A percentile compares a stretch with the other conserved stretches of the same genome.
phyloP scores from a whole-genome alignment of 2,888 invertebrate genomes.

The Lasioglossum calceatum region DNA sequence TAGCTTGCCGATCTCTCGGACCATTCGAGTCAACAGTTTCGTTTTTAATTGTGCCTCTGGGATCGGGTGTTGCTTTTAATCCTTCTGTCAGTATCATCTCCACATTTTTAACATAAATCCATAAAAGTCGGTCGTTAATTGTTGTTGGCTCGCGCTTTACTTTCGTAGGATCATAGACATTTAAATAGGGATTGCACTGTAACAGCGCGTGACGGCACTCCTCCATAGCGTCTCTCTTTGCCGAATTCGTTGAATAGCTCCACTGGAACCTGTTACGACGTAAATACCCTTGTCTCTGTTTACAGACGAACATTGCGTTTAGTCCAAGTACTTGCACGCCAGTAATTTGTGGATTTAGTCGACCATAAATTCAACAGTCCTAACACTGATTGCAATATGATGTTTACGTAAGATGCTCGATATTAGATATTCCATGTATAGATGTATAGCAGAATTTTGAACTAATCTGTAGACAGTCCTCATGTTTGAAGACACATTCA shows the following conservation, averaged over 20 bases:
- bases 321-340: constrained; percentile 45
- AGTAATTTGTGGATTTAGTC: constrained; percentile 58
- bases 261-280: not conserved
- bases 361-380: constrained; percentile 58
- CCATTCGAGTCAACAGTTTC: not conserved
- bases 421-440: constrained; percentile 27
- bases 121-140: not conserved
- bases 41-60: not conserved
- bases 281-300: constrained; percentile 31
- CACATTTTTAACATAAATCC: not conserved
- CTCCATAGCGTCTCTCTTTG: not conserved
- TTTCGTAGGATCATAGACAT: not conserved
- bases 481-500: not conserved
- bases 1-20: not conserved
- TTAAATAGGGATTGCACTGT: not conserved
- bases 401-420: constrained; percentile 54
- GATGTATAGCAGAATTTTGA: constrained; percentile 28
- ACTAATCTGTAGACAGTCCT: constrained; percentile 24
- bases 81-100: not conserved
- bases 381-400: constrained; percentile 58
- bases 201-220: not conserved
- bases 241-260: not conserved
- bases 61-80: not conserved
- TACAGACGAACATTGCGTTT: constrained; percentile 32
- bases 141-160: not conserved